Conservation (phyloP, 2,797 vertebrate genomes). For the Argya squamiceps region DNA sequence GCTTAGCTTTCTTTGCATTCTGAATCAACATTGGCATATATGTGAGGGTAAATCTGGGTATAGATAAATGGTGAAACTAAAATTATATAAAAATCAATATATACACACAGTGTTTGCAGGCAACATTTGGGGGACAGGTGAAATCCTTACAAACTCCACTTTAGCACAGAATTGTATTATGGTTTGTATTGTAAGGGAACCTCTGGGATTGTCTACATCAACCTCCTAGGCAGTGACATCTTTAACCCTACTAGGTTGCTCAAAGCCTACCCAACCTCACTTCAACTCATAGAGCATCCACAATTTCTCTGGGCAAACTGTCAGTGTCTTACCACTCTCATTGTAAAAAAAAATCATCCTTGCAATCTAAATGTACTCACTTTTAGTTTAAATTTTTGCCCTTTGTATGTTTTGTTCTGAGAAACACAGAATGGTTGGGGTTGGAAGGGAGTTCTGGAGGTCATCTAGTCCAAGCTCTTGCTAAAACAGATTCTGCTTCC, state of each 20-base stretch:
- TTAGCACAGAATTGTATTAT: neutral
- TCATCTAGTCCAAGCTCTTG: neutral
- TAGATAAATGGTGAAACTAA: neutral
- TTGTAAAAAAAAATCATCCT: fast-evolving
- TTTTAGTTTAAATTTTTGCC: neutral
- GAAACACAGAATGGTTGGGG: neutral
- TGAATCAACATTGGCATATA: neutral
- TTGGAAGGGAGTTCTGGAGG: neutral
- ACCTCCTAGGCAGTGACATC: fast-evolving
- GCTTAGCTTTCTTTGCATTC: neutral
- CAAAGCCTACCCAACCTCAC: neutral
- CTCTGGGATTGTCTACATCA: neutral
- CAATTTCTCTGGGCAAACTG: neutral
- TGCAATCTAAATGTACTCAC: neutral
- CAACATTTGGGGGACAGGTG: neutral
- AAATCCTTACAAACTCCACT: neutral
- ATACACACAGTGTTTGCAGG: neutral
- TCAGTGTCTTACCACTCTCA: neutral
- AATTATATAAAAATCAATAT: neutral
- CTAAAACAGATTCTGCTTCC: neutral
- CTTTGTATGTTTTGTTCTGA: neutral
- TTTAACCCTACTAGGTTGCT: neutral
- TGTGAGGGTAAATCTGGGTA: neutral
- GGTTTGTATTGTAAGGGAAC: neutral
- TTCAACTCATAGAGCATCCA: neutral